Evolutionary conservation across 2,888 invertebrate species (phyloP), one percentile per base, ranked within the genome.

Genomic region (Allygus modestus): DNA sequence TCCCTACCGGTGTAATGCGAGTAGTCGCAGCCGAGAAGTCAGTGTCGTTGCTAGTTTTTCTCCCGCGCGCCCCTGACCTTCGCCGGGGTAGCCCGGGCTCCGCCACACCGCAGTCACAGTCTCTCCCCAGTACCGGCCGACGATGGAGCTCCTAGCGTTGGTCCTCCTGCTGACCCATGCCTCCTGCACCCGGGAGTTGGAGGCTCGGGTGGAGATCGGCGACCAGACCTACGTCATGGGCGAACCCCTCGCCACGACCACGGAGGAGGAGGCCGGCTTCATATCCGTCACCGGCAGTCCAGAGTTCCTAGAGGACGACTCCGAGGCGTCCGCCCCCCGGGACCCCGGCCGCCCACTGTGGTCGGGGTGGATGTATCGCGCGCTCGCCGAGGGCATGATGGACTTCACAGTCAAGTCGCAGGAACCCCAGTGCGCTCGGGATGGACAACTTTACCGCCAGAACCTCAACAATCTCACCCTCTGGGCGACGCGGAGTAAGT

Each of bases 401-500:
- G 33, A 65, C 15, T 37, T 82, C 5, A 65, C 54, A 0, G 41
- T 82, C 46, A 65, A 31, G 20, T 82, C 82, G n/a, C 61, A 75
- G 28, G 84, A 86, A 51, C 20, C 58, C 23, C 46, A 23, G 31
- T 86, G 86, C 33, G 58, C 65, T 17, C 28, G 65, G 17, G 85
- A 86, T 20, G 84, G 85, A 26, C 77, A 54, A 1, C 41, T 85
- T 0, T 85, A 85, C 83, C 83, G 83, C 31, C 23, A 54, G 20
- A 54, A 84, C 69, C 61, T 86, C n/a, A 65, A 84, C 37, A 85
- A 86, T 65, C 61, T 85, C 20, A 85, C 86, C 11, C 46, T 86
- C 15, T 86, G 86, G 86, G 86, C 86, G 7, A 54, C 85, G 9
- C 46, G 84, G 61, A 86, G 86, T 86, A 77, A 86, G 86, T 86